Conservation (phyloP, 2,113 vertebrate species). For the Silurus meridionalis region DNA sequence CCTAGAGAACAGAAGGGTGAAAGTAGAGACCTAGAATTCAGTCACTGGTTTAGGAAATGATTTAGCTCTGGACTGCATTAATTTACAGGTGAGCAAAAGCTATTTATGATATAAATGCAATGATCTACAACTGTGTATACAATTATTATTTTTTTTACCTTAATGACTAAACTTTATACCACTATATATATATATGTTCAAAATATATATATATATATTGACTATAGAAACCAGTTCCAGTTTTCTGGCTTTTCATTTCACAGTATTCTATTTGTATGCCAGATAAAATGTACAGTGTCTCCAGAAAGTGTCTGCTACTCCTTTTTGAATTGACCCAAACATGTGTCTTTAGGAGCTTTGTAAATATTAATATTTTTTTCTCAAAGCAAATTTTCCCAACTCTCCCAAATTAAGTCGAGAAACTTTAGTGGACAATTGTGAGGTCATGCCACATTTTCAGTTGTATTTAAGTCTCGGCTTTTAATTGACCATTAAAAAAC, state of each 20-base stretch:
- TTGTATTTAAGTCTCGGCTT: not conserved
- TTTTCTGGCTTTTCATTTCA: not conserved
- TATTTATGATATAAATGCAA: not conserved
- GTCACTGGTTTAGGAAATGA: not conserved
- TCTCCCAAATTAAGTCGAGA: not conserved
- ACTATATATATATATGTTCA: not conserved
- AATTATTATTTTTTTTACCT: not conserved
- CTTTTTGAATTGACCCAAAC: not conserved
- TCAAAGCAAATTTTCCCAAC: not conserved
- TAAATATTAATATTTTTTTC: not conserved
- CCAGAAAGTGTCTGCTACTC: not conserved
- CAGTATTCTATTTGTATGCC: not conserved
- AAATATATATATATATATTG: too few species aligned
- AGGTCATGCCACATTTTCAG: not conserved
- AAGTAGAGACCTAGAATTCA: not conserved
- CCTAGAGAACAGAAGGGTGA: not conserved
- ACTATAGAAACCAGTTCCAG: not conserved
- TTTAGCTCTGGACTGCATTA: not conserved
- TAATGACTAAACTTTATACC: not conserved
- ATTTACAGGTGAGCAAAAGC: slow-evolving; percentile 30
- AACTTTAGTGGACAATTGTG: not conserved
- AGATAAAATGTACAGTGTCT: not conserved
- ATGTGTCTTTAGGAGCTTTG: not conserved
- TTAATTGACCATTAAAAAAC: not conserved
- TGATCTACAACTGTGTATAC: not conserved